Evolutionary conservation across 2,113 vertebrate species (phyloP).

Genomic region (Hylia prasina): DNA sequence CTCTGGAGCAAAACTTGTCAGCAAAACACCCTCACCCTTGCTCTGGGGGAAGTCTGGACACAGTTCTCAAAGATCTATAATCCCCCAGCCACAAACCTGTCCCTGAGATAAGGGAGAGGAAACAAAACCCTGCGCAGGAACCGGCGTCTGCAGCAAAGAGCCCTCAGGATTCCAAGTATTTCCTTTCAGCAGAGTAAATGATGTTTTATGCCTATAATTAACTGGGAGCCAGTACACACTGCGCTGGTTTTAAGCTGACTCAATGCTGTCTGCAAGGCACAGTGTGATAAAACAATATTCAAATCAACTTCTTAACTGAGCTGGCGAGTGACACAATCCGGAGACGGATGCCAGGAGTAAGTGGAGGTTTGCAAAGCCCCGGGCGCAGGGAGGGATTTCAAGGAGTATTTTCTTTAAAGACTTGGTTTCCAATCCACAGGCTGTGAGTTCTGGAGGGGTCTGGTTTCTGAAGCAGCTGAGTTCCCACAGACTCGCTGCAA

Average conservation of each 20-base stretch:
- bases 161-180: constrained; percentile 12
- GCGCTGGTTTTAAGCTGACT: constrained; percentile 53
- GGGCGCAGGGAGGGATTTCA: neutral
- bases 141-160: neutral
- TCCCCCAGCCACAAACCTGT: neutral
- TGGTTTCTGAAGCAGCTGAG: neutral
- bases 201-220: constrained; percentile 53
- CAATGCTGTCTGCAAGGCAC: constrained; percentile 46
- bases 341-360: neutral
- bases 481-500: neutral
- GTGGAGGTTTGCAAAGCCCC: constrained; percentile 12
- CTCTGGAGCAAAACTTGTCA: neutral
- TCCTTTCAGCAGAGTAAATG: constrained; percentile 32
- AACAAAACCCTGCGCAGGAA: neutral
- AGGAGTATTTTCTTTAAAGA: neutral
- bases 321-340: neutral
- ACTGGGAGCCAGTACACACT: constrained; percentile 48
- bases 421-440: neutral
- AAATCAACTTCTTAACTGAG: constrained; percentile 39
- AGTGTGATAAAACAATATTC: constrained; percentile 58
- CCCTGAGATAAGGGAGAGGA: neutral
- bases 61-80: rapidly evolving
- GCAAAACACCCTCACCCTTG: neutral
- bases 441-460: neutral
- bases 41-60: neutral